Evolutionary conservation across 2,888 invertebrate genomes (phyloP).

Genomic region (Crossocerus cetratus): DNA sequence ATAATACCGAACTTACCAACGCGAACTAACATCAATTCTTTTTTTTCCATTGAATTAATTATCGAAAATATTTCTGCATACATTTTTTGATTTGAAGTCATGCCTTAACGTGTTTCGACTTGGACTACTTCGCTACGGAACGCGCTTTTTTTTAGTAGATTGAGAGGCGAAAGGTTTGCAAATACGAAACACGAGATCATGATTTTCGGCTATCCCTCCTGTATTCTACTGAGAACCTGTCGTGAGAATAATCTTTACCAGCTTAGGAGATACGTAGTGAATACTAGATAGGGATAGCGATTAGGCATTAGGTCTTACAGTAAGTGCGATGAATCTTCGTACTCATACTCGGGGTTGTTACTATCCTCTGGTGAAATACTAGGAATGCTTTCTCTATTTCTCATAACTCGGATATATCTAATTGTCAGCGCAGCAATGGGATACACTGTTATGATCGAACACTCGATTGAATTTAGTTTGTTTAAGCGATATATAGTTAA

Average conservation of each 20-base stretch:
- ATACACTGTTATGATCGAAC: slow-evolving; percentile 8
- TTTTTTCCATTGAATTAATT: background rate
- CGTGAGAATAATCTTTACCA: background rate
- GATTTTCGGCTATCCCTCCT: background rate
- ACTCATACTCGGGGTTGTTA: slow-evolving; percentile 20
- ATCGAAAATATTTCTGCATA: slow-evolving; percentile 10
- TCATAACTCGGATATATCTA: slow-evolving; percentile 13
- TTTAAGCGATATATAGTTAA: slow-evolving; percentile 8
- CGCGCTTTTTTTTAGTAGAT: too few relatives aligned
- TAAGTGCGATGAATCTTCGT: slow-evolving; percentile 27
- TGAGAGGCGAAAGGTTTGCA: background rate
- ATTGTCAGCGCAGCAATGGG: slow-evolving; percentile 7
- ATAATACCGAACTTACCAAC: background rate
- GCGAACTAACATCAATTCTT: background rate
- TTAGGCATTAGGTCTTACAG: slow-evolving; percentile 18
- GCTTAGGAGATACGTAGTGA: background rate
- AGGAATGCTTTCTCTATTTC: slow-evolving; percentile 20
- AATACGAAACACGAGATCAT: background rate
- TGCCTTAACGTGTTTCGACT: too few relatives aligned
- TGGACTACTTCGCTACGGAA: too few relatives aligned
- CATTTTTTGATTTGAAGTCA: too few relatives aligned
- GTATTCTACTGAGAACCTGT: background rate
- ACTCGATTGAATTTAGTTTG: slow-evolving; percentile 23
- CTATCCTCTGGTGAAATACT: slow-evolving; percentile 9
- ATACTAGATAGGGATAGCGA: slow-evolving; percentile 25